Evolutionary conservation across 2,888 invertebrate species (phyloP).

Genomic region (Polyommatus iphigenia): DNA sequence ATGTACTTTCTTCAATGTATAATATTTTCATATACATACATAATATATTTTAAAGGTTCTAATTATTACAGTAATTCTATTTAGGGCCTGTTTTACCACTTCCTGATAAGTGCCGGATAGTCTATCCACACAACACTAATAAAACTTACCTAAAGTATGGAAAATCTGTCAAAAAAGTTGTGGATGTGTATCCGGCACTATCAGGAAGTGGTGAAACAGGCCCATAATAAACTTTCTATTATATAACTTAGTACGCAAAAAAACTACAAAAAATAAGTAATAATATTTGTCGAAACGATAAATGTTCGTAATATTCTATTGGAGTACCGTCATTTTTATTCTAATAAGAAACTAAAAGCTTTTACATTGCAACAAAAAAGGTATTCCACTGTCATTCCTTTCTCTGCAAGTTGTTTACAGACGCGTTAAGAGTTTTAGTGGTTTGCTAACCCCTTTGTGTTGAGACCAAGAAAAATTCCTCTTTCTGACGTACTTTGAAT

Average conservation of each 20-base stretch:
- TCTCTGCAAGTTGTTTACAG: slow-evolving; percentile 17
- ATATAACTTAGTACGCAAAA: background rate
- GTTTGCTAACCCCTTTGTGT: slow-evolving; percentile 7
- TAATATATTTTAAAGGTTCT: no score
- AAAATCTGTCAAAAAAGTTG: no score
- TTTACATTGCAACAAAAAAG: slow-evolving; percentile 15
- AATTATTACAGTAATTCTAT: no score
- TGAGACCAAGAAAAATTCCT: background rate
- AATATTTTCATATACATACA: no score
- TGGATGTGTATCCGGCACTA: no score
- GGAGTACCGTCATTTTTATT: slow-evolving; percentile 9
- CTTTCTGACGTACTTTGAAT: background rate
- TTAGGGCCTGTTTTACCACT: no score
- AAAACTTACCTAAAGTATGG: no score
- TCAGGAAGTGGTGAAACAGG: no score
- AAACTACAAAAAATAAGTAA: background rate
- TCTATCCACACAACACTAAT: no score
- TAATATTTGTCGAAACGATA: background rate
- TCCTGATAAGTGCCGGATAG: no score
- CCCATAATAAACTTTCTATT: background rate
- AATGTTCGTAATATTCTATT: slow-evolving; percentile 2
- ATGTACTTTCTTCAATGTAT: no score
- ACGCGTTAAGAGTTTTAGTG: slow-evolving; percentile 14
- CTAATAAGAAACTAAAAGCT: slow-evolving; percentile 23
- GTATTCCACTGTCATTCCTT: slow-evolving; percentile 19